phyloP scores from a whole-genome alignment of 2,888 invertebrate genomes.

The Chromoteleia sp. region DNA sequence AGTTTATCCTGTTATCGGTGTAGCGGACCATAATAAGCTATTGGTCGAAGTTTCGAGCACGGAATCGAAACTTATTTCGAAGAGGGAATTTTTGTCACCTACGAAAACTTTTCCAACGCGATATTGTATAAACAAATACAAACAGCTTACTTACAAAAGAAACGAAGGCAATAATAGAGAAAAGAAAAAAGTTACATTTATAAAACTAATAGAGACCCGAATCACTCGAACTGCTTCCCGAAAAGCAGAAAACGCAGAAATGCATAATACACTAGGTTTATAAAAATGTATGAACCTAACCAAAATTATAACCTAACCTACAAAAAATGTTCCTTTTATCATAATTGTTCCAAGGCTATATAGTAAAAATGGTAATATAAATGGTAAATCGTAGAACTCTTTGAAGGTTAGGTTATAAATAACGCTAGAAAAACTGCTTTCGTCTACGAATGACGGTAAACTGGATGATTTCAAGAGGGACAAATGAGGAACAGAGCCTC shows the following conservation, averaged over 20 bases:
- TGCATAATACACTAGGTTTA: too few relatives aligned
- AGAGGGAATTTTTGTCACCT: background rate
- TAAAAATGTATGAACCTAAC: too few relatives aligned
- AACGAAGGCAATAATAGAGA: background rate
- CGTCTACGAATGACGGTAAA: conserved; percentile 21
- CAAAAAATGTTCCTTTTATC: too few relatives aligned
- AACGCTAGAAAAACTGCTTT: too few relatives aligned
- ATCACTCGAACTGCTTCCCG: too few relatives aligned
- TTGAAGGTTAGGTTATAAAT: too few relatives aligned
- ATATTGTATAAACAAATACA: conserved; percentile 1
- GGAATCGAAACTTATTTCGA: conserved; percentile 23
- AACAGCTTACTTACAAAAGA: background rate
- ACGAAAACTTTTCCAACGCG: background rate
- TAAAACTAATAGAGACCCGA: conserved; percentile 4
- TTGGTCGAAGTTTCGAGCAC: conserved; percentile 17
- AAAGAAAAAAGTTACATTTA: background rate
- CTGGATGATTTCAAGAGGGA: conserved; percentile 38
- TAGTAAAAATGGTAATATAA: too few relatives aligned
- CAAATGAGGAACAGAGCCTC: conserved; percentile 36
- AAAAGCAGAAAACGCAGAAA: conserved; percentile 7
- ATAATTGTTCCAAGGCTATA: too few relatives aligned
- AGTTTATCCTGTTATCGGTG: conserved; percentile 56
- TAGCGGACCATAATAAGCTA: conserved; percentile 31
- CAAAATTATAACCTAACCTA: too few relatives aligned
- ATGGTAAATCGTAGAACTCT: too few relatives aligned